Base-by-base conservation (phyloP, 2,113 vertebrate genomes). In the Sapayoa aenigma region DNA sequence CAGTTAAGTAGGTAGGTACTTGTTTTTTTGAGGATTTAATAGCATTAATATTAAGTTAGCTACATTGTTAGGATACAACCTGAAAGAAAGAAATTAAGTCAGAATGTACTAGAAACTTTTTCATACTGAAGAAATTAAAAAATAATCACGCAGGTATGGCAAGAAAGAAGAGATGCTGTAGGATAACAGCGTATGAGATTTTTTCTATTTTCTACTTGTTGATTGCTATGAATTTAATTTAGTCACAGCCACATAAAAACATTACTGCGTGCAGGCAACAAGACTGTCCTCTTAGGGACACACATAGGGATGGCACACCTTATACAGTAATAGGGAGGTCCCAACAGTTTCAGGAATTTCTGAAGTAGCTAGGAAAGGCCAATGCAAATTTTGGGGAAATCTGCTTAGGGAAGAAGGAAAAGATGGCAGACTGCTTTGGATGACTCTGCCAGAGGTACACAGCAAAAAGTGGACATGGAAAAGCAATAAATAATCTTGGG, bases 201-300 rank as follows among this genome's bases (percentile, higher is more conserved):
- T 89, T 30, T 44, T 7, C 16, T 28, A 18, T 85, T 94, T 72
- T 35, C 44, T 76, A 59, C 44, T 72, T 76, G 58, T 39, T 8
- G 4, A 52, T 83, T 59, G 30, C 44, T 76, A 27, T 52, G 53
- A 79, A 84, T 85, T 76, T 65, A 21, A 47, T 42, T 82, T 42
- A 62, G 46, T 50, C 63, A 49, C 23, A 69, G 44, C 2, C 24
- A 86, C 21, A 55, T 67, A 42, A 79, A 74, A 87, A 39, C 2
- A 5, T 13, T 11, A 44, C 42, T 37, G 50, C 10, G 5, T 16
- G 25, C 7, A 66, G 30, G 24, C 0, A 0, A 68, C 18, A 56
- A 58, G 13, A 35, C 15, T 6, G 23, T 42, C 69, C 42, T 67
- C 58, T 22, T 21, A 60, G n/a, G n/a, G n/a, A n/a, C n/a, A n/a